Percentiles rank a stretch among this genome's conserved stretches.
Conservation (phyloP, 2,113 vertebrate genomes). For the Emydura subglobosa region DNA sequence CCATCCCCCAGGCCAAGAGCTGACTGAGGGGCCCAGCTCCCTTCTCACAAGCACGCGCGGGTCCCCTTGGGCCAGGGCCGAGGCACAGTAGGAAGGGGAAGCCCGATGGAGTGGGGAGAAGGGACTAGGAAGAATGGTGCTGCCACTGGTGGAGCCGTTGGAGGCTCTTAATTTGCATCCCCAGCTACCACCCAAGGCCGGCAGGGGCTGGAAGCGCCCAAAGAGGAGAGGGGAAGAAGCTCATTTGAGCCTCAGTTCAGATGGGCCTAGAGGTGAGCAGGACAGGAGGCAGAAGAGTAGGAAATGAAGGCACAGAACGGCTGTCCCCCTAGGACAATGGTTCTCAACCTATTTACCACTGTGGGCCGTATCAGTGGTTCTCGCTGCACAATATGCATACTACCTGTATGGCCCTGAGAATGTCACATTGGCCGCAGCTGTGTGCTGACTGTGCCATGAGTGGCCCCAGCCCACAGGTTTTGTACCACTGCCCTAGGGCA, state of each 20-base stretch:
- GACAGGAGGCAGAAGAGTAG: rapidly evolving
- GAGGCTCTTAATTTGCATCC: background rate
- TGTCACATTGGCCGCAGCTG: no score
- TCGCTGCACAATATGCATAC: no score
- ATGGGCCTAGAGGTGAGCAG: rapidly evolving
- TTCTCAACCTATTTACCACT: no score
- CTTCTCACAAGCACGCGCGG: background rate
- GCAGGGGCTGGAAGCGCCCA: background rate
- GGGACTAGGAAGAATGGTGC: background rate
- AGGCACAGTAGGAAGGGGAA: no score
- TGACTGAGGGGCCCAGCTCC: background rate
- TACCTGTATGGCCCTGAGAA: no score
- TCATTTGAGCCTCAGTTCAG: rapidly evolving
- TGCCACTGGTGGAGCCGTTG: background rate
- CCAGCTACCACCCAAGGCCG: background rate
- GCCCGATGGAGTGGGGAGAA: no score
- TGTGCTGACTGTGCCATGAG: no score
- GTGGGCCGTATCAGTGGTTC: no score
- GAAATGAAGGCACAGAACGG: rapidly evolving
- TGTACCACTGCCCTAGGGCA: rapidly evolving
- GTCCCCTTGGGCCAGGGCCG: background rate
- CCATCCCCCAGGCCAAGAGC: background rate
- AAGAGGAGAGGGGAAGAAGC: rapidly evolving
- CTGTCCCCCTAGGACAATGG: rapidly evolving
- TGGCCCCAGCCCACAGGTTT: no score